Base-by-base conservation (phyloP, 1,140 invertebrate genomes). In the Littorina saxatilis region DNA sequence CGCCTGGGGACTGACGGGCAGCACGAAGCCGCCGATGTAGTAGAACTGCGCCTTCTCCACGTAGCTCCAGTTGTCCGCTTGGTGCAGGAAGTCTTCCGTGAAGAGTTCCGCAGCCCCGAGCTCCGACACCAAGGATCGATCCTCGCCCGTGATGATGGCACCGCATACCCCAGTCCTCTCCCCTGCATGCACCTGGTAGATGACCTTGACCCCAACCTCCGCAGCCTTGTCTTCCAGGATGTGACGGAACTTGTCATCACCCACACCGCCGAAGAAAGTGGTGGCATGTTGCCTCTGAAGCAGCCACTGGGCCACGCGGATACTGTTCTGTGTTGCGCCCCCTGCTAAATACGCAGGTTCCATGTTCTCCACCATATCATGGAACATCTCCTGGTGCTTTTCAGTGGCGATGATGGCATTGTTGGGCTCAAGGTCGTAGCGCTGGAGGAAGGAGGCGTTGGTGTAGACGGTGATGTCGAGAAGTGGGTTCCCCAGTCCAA, bases 401-500 rank as follows among this genome's bases (percentile, higher is more conserved):
- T 97, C 96, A 72, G 96, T 95, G 9, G 98, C 98, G 87, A 99
- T 94, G 84, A 99, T 99, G 9, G 98, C 99, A 94, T 99, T 95
- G 90, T 99, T 98, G 29, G 96, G 93, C 87, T 98, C 96, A 84
- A 99, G 91, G 37, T 94, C 88, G 86, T 98, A 99, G 90, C 97
- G 97, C 66, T 95, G 90, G 20, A 99, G 93, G 86, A 99, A 95
- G 4, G 94, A 92, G 79, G 95, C 91, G 82, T 97, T 96, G 0
- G 97, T 97, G 70, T 91, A 94, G 0, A 97, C 96, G 17, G 96
- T 97, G 83, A 99, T 99, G 88, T 99, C 99, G 82, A 99, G 92
- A 27, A 99, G 92, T 3, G 99, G 99, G 93, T 99, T 99, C 74
- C 99, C 98, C 91, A 99, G 95, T 13, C 98, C 98, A 70, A 99